Percentiles rank a stretch among this genome's conserved stretches.
phyloP scores from a whole-genome alignment of 2,113 vertebrate species.

The Pachyramphus minor region DNA sequence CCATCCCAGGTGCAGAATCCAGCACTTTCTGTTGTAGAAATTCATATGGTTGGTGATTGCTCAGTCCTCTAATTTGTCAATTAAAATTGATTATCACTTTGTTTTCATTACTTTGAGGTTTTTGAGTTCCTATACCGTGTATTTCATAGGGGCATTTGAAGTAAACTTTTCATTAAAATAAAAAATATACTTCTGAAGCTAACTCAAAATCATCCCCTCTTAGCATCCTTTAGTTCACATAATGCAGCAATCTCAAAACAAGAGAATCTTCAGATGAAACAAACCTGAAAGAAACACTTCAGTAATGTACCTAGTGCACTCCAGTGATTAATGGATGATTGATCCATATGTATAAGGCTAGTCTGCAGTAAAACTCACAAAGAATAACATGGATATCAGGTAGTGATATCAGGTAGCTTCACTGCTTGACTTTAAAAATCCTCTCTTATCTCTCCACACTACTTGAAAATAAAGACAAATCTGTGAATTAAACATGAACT shows the following conservation, averaged over 20 bases:
- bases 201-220: not conserved
- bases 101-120: not conserved
- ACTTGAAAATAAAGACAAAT: not conserved
- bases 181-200: not conserved
- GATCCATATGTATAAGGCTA: not conserved
- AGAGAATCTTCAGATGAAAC: not conserved
- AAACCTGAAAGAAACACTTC: not conserved
- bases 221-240: not conserved
- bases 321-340: not conserved
- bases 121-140: not conserved
- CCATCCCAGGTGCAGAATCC: no score
- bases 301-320: not conserved
- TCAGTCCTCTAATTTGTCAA: not conserved
- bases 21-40: not conserved
- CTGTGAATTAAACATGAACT: not conserved
- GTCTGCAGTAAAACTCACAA: not conserved
- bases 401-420: not conserved
- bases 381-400: not conserved
- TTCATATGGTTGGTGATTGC: not conserved
- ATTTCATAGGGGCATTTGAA: not conserved
- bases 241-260: not conserved
- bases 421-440: not conserved
- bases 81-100: not conserved
- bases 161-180: not conserved
- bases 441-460: not conserved